phyloP scores from a whole-genome alignment of 1,140 invertebrate genomes.

The Drosophila suzukii region DNA sequence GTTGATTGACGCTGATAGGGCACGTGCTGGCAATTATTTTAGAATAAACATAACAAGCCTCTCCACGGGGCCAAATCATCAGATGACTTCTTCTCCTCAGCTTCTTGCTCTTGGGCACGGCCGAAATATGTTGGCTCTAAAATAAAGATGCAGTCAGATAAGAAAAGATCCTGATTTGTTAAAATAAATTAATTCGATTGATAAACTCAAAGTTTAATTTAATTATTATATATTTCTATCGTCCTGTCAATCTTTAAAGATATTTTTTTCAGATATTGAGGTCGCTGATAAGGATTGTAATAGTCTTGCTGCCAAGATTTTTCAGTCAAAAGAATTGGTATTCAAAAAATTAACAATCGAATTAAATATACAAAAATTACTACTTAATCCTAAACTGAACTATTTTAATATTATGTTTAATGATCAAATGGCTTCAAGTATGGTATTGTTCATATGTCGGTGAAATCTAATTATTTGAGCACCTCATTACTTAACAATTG shows the following conservation, averaged over 20 bases:
- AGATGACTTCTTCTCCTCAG: slow-evolving; percentile 53
- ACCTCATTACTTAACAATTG: neutral
- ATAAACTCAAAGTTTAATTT: too few relatives aligned
- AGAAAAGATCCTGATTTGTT: neutral
- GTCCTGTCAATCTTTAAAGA: too few relatives aligned
- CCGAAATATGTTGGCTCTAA: slow-evolving; percentile 1
- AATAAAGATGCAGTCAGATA: neutral
- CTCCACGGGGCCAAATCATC: slow-evolving; percentile 46
- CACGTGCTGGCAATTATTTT: slow-evolving; percentile 82
- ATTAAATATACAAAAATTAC: too few relatives aligned
- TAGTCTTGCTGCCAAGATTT: too few relatives aligned
- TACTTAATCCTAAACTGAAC: too few relatives aligned
- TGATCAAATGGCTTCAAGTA: too few relatives aligned
- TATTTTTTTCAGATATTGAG: neutral
- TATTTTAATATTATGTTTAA: too few relatives aligned
- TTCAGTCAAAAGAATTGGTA: too few relatives aligned
- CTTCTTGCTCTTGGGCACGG: slow-evolving; percentile 38
- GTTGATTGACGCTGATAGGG: slow-evolving; percentile 80
- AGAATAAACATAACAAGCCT: slow-evolving; percentile 74
- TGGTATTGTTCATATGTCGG: neutral
- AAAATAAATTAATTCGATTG: neutral
- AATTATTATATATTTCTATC: neutral
- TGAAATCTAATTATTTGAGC: neutral
- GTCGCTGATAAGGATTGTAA: too few relatives aligned
- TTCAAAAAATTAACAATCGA: too few relatives aligned